Evolutionary conservation across 2,888 invertebrate species (phyloP), one percentile per base, ranked within the genome.

Genomic region (Epirrita christyi): DNA sequence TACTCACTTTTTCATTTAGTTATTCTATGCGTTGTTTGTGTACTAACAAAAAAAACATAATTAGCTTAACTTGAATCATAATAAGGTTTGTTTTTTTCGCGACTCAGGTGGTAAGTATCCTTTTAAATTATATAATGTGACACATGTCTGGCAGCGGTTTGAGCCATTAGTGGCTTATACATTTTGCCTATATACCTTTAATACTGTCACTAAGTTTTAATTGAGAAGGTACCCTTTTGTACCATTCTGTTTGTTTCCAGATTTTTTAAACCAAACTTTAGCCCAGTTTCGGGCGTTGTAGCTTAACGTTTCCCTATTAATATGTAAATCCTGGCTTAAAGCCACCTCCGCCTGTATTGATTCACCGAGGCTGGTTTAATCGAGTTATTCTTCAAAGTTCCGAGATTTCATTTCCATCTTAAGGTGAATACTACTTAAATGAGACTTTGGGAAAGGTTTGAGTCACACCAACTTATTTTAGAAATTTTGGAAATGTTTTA

Each of bases 271-370:
- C 48, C 48, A 55, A 51, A 58, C 46, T 59, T 59, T 47, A 53
- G 41, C 11, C 8, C 44, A 41, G 57, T 40, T 57, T 52, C 44
- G 32, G 50, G 10, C 55, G 37, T 42, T 49, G 10, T 40, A 53
- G 64, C 63, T 63, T 59, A 61, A 43, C 56, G 52, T 55, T n/a
- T 45, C 37, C 50, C 59, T 54, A 67, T 67, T 63, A 67, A 61
- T 64, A 64, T 64, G 64, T 63, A 60, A 64, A 67, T 64, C 64
- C 64, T 15, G 59, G 61, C 56, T 64, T 64, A 55, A 63, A 59
- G 11, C 51, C 44, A 14, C 60, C 52, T 43, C 47, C 44, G 11
- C 38, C 40, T 43, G 48, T 58, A 64, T 64, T 55, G 59, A 63
- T 59, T 56, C 36, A 52, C 40, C 48, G 29, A 15, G 44, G 40